A percentile compares a stretch with the other conserved stretches of the same genome.
Evolutionary conservation across 2,797 vertebrate genomes (phyloP).

Genomic region (Leucoraja ocellata): DNA sequence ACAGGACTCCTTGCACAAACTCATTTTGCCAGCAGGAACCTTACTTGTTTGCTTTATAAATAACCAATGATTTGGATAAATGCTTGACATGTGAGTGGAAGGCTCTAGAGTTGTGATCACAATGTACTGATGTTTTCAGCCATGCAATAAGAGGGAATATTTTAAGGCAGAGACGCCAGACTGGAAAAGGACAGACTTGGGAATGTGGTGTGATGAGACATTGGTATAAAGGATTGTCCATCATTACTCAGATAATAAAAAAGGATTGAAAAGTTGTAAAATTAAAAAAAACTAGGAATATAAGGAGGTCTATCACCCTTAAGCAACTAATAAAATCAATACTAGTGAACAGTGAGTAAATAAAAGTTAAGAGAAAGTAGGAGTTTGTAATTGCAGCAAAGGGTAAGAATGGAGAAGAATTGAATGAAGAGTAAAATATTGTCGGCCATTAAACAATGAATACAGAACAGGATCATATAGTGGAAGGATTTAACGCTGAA

Average conservation of each 20-base stretch:
- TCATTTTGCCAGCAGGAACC: neutral
- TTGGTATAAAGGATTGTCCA: neutral
- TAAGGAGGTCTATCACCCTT: neutral
- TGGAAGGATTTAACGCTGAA: neutral
- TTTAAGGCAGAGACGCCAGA: neutral
- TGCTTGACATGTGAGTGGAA: neutral
- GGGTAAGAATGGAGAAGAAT: too few relatives aligned
- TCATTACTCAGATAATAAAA: neutral
- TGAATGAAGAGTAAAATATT: too few relatives aligned
- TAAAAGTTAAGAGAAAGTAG: too few relatives aligned
- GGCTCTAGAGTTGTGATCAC: neutral
- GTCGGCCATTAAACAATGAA: too few relatives aligned
- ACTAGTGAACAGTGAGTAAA: neutral
- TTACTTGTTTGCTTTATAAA: neutral
- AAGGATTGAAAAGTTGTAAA: neutral
- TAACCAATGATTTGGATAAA: neutral
- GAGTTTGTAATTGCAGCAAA: too few relatives aligned
- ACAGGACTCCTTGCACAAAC: too few relatives aligned
- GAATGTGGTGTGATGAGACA: neutral
- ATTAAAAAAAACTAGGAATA: neutral
- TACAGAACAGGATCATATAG: neutral
- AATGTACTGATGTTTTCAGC: neutral
- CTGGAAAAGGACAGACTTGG: neutral
- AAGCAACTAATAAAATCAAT: neutral
- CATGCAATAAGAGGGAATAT: neutral